phyloP scores from a whole-genome alignment of 2,113 vertebrate genomes.

The Oreochromis spilurus region DNA sequence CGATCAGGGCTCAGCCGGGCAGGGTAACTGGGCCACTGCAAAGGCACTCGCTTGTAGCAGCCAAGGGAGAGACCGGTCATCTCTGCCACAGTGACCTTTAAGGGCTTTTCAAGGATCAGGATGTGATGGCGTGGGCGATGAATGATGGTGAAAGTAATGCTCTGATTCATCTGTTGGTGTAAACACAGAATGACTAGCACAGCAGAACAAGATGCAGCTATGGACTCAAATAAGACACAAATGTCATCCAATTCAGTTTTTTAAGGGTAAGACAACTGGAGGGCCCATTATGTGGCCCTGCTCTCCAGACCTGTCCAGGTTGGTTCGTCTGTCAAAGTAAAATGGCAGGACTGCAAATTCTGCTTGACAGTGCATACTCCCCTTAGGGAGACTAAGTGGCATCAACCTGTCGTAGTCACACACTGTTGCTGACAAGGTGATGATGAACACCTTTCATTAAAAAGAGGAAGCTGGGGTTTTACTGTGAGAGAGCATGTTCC shows the following conservation, averaged over 20 bases:
- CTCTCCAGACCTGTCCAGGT: slow-evolving; percentile 35
- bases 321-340: slow-evolving; percentile 41
- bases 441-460: slow-evolving; percentile 74
- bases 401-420: slow-evolving; percentile 53
- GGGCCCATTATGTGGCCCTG: slow-evolving; percentile 38
- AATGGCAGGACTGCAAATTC: slow-evolving; percentile 58
- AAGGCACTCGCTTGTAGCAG: slow-evolving; percentile 34
- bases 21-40: slow-evolving; percentile 59
- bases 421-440: slow-evolving; percentile 67
- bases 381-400: slow-evolving; percentile 59
- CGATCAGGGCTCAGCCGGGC: slow-evolving; percentile 43
- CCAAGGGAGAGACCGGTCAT: slow-evolving; percentile 34
- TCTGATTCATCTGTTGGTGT: slow-evolving; percentile 46
- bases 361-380: slow-evolving; percentile 38
- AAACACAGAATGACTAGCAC: slow-evolving; percentile 43
- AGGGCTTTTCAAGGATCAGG: slow-evolving; percentile 43
- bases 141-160: slow-evolving; percentile 49
- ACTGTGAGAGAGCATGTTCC: slow-evolving; percentile 32
- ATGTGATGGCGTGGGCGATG: slow-evolving; percentile 29
- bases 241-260: slow-evolving; percentile 30
- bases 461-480: slow-evolving; percentile 37
- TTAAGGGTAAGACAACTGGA: slow-evolving; percentile 23
- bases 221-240: slow-evolving; percentile 34
- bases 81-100: slow-evolving; percentile 55
- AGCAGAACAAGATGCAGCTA: neutral